Evolutionary conservation across 92 coral and sea anemone genomes (phyloP).

Genomic region (Bergia puertoricense): DNA sequence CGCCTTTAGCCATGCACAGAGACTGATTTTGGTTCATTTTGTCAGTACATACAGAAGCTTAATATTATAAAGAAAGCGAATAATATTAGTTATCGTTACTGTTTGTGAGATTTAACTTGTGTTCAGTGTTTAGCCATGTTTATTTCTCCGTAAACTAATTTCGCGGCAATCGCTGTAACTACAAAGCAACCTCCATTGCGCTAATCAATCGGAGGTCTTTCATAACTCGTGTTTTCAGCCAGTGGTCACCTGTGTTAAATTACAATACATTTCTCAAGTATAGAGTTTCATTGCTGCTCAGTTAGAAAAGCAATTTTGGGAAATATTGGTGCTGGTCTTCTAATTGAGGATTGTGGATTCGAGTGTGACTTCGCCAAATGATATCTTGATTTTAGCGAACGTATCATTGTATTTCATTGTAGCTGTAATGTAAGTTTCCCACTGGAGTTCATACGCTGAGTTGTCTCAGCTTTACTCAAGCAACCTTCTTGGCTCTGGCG

Average conservation of each 20-base stretch:
- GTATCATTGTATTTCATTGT: background rate
- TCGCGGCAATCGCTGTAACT: conserved; percentile 39
- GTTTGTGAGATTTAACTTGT: conserved; percentile 26
- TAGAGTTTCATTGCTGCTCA: conserved; percentile 31
- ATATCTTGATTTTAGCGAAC: background rate
- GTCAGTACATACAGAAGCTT: background rate
- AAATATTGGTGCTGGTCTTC: conserved; percentile 19
- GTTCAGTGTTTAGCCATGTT: conserved; percentile 36
- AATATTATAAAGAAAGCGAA: conserved; percentile 16
- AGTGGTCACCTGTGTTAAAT: conserved; percentile 29
- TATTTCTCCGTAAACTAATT: conserved; percentile 33
- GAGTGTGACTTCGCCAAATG: background rate
- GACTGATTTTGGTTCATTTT: background rate
- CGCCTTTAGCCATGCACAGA: conserved; percentile 19
- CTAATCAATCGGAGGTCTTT: conserved; percentile 35
- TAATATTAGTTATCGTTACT: background rate
- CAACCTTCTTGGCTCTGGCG: background rate
- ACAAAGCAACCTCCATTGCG: conserved; percentile 42
- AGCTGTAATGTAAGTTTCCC: conserved; percentile 9
- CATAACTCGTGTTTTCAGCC: conserved; percentile 35
- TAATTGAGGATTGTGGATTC: background rate
- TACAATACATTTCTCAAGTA: conserved; percentile 24
- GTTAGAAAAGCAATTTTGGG: background rate
- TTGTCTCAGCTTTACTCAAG: conserved; percentile 20
- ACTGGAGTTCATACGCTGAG: background rate